Base-by-base conservation (phyloP, 2,888 invertebrate species). In the Cabera pusaria region DNA sequence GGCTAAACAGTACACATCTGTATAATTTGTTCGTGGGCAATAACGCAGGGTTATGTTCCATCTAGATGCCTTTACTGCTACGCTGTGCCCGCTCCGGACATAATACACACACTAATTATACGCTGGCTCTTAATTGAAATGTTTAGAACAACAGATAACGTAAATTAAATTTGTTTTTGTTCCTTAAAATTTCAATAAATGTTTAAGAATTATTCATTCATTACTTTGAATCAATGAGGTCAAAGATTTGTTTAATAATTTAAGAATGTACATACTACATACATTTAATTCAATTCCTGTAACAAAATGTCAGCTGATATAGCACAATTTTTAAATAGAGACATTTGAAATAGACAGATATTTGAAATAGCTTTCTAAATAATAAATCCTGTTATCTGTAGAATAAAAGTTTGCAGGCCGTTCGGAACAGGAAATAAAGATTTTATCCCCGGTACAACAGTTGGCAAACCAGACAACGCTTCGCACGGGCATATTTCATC, bases 401-500 rank as follows among this genome's bases (percentile, higher is more conserved):
- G 27, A 12, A 39, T 39, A 44, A 43, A 28, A 33, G 32, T 33
- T 39, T 33, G 17, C 23, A 24, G 23, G 26, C 38, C 42, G 42
- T 38, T 44, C 35, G 39, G 37, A 31, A 19, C 12, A 27, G 29
- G 20, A 37, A 44, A 46, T 39, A 32, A 41, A 37, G 40, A 43
- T 43, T 38, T 37, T 39, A 34, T 36, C 20, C 28, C 37, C 16
- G 31, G 27, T 33, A 43, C 43, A 49, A 39, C 41, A 52, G 36
- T 39, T 41, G 39, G 39, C 19, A 21, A 7, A 27, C 26, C 32
- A 32, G 35, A 35, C 29, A 39, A 28, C 31, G 31, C 21, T 35
- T 31, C 35, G 31, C 37, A 36, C 45, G 33, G 36, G 32, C 33
- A 59, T 59, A 52, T 59, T 56, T 57, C 49, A 56, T 54, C 51